Evolutionary conservation across 2,797 vertebrate genomes (phyloP).

Genomic region (Hapalemur alaotrensis): DNA sequence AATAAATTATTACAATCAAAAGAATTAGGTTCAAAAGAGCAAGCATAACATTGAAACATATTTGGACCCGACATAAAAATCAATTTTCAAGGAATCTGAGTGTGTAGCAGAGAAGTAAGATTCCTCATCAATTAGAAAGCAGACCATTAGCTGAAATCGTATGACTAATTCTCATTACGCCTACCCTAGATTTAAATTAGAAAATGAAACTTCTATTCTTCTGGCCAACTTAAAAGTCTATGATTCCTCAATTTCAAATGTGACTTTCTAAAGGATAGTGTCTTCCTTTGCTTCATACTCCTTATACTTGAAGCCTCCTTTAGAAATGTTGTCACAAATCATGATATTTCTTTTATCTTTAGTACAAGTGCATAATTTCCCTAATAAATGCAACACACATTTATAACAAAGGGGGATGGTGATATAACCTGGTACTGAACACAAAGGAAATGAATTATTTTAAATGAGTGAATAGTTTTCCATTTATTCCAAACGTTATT

Average conservation of each 20-base stretch:
- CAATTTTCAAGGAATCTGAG: background rate
- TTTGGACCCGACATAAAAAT: background rate
- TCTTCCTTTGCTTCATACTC: background rate
- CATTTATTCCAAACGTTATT: background rate
- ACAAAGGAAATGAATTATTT: background rate
- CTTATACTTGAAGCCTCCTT: background rate
- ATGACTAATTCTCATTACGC: background rate
- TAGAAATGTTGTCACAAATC: background rate
- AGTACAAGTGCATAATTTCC: background rate
- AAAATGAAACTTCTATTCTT: background rate
- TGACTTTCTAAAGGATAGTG: background rate
- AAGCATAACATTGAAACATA: background rate
- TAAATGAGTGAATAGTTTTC: background rate
- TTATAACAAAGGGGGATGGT: background rate
- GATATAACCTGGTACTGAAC: background rate
- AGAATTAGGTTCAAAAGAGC: background rate
- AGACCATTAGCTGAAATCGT: background rate
- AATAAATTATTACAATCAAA: no score
- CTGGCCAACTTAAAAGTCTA: background rate
- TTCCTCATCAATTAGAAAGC: background rate
- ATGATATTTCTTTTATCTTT: background rate
- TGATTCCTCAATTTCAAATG: background rate
- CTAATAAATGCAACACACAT: background rate
- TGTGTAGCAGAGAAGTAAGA: background rate
- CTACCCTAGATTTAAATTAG: slow-evolving; percentile 1